Percentiles rank a stretch among this genome's conserved stretches.
phyloP scores from a whole-genome alignment of 2,888 invertebrate genomes.

The Rotaria socialis region DNA sequence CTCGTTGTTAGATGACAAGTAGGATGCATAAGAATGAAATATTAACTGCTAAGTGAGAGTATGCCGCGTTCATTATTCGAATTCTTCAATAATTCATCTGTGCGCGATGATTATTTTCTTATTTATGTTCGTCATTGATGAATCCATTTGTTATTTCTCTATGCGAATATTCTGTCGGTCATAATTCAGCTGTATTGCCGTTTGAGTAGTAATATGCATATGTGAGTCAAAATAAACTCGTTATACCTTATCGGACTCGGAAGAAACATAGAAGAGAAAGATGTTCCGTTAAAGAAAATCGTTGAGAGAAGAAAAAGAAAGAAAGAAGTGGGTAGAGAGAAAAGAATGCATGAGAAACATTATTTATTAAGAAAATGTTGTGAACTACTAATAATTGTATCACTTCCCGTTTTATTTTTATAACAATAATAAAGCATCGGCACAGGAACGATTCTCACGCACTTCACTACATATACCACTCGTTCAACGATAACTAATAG shows the following conservation, averaged over 20 bases:
- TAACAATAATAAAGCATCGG: neutral
- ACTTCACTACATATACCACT: neutral
- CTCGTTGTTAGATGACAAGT: neutral
- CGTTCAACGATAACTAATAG: neutral
- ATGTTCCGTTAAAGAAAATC: neutral
- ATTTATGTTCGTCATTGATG: neutral
- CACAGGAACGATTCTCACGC: neutral
- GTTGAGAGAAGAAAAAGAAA: neutral
- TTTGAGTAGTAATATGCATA: constrained; percentile 2
- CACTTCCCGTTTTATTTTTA: neutral
- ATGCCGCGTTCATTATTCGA: neutral
- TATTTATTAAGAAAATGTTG: neutral
- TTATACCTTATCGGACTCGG: neutral
- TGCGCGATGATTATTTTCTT: neutral
- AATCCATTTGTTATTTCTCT: neutral
- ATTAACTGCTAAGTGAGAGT: neutral
- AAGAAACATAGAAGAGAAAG: neutral
- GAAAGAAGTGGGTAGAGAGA: neutral
- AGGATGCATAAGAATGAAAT: neutral
- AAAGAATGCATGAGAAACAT: neutral
- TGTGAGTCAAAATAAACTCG: constrained; percentile 11
- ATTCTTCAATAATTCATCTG: neutral
- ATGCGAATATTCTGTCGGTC: neutral
- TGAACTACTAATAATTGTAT: neutral
- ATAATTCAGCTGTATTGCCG: neutral